These are phyloP conservation scores for Acrocyrtus sp. DNA, from an alignment of 2,888 invertebrate species.

Conservation along the genomic window DNA sequence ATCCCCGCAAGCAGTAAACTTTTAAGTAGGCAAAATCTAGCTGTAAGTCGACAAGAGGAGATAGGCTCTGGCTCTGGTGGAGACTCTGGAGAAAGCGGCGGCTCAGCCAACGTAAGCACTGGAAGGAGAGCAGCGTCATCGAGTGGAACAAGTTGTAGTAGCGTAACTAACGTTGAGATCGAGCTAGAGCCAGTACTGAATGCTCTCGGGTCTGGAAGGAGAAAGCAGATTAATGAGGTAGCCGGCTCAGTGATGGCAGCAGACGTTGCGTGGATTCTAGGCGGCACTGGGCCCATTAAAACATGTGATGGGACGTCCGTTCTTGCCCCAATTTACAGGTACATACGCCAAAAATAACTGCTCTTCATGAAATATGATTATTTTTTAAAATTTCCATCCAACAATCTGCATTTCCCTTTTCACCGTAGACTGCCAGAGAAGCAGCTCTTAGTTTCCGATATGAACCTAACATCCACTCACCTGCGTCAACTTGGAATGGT, in stretches of 20 bases:
- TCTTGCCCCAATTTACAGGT: slow-evolving; percentile 36
- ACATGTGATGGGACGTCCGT: slow-evolving; percentile 37
- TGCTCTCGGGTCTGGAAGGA: slow-evolving; percentile 54
- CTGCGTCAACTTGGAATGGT: slow-evolving; percentile 27
- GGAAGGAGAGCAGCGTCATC: slow-evolving; percentile 37
- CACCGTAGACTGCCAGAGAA: slow-evolving; percentile 44
- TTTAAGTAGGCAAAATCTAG: slow-evolving; percentile 31
- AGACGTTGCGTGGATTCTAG: slow-evolving; percentile 81
- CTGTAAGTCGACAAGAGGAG: slow-evolving; percentile 26
- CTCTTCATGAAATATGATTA: neutral
- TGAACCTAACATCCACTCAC: slow-evolving; percentile 22
- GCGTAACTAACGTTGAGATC: slow-evolving; percentile 41
- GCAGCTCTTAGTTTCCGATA: slow-evolving; percentile 23
- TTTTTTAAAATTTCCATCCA: neutral
- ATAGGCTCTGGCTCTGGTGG: slow-evolving; percentile 2
- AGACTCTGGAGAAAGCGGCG: slow-evolving; percentile 32
- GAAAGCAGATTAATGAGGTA: slow-evolving; percentile 29
- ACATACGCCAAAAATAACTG: neutral
- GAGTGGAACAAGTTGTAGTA: slow-evolving; percentile 38
- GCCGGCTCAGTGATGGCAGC: slow-evolving; percentile 68
- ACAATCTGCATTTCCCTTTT: neutral
- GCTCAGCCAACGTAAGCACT: slow-evolving; percentile 16
- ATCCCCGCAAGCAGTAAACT: slow-evolving; percentile 66
- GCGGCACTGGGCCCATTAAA: slow-evolving; percentile 72
- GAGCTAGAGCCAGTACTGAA: slow-evolving; percentile 47